Evolutionary conservation across 2,113 vertebrate species (phyloP).

Genomic region (Anhinga anhinga): DNA sequence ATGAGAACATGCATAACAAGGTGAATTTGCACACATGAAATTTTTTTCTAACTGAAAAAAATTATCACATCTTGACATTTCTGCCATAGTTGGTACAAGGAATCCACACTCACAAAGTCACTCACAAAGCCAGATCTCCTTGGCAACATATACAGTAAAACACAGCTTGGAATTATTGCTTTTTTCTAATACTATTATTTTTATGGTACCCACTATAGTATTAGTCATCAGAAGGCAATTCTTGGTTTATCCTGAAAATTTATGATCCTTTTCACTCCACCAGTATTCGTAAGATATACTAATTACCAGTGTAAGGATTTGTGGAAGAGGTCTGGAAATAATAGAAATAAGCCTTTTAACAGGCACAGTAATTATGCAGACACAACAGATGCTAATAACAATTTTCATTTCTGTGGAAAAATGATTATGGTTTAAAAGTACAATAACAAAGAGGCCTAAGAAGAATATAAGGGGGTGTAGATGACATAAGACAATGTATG

Average conservation of each 20-base stretch:
- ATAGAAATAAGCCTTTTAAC: constrained; percentile 50
- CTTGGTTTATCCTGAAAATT: neutral
- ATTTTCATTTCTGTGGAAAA: constrained; percentile 49
- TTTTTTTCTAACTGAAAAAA: neutral
- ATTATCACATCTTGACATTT: neutral
- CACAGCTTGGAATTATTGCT: neutral
- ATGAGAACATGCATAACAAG: neutral
- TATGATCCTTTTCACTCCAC: neutral
- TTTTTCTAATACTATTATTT: neutral
- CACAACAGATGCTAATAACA: constrained; percentile 62
- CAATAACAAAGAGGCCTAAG: neutral
- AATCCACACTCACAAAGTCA: neutral
- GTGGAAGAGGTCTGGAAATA: constrained; percentile 17
- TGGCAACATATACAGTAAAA: neutral
- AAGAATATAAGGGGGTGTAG: neutral
- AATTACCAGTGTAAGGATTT: constrained; percentile 36
- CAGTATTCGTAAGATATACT: neutral
- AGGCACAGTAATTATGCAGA: constrained; percentile 40
- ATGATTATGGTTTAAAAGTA: constrained; percentile 46
- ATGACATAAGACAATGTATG: neutral
- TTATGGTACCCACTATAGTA: neutral
- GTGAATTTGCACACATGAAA: neutral
- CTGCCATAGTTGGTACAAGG: neutral
- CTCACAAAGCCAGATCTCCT: neutral
- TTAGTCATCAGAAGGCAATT: neutral